Evolutionary conservation across 37 sponge, comb jelly and placozoan species (phyloP), one percentile per base, ranked within the genome.

Genomic region (Petrosia ficiformis): DNA sequence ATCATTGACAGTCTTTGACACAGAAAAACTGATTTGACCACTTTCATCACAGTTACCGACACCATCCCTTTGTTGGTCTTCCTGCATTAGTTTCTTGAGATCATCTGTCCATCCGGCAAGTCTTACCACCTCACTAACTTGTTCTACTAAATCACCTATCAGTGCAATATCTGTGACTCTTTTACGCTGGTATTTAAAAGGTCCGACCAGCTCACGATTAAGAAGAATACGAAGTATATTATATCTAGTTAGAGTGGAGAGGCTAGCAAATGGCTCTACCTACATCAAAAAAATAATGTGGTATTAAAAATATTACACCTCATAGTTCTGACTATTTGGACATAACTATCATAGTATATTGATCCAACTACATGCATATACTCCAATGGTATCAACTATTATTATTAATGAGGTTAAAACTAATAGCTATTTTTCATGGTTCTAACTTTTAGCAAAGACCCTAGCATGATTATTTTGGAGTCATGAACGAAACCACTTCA

Each of bases 191-290:
- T 67, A 42, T 57, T 79, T 73, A 70, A 96, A 96, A 0, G 94
- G 94, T 25, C 88, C 85, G 2, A 96, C 92, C 58, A 93, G 70
- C 34, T 93, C 91, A 34, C 91, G 77, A 81, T 96, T 96, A 42
- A 96, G 42, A 33, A 96, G 77, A 21, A 96, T 72, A 22, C 97
- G 85, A 24, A 94, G 97, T 30, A 78, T 79, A 16, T 42, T 30
- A 41, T 33, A 36, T 2, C 78, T 48, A 4, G 88, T 71, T 16
- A 77, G 77, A 56, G 96, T 39, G 14, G 82, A 91, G 43, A 96
- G 81, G 52, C 87, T 84, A 26, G 94, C 88, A 79, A 96, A 96
- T 1, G 97, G 97, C 67, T 96, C 91, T 32, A 94, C 95, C 92
- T 91, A 68, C 38, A 65, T 2, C 25, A 19, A 11, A 10, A 64